Evolutionary conservation across 2,797 vertebrate species (phyloP), one percentile per base, ranked within the genome.

Genomic region (Chaenodraco wilsoni): DNA sequence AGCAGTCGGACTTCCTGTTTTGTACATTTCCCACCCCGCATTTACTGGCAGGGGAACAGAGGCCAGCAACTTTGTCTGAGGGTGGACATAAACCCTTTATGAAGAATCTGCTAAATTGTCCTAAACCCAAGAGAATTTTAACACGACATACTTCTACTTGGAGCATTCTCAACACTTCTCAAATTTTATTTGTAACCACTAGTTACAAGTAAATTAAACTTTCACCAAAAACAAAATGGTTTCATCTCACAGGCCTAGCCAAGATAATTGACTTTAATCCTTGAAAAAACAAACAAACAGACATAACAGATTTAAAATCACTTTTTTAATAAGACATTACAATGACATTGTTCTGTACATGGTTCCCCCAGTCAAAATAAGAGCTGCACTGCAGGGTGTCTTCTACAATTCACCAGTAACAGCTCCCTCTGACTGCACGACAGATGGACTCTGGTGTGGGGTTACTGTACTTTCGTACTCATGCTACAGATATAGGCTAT

Each of bases 301-400:
- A 89, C 87, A 64, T 75, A 83, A 82, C 70, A 77, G 79, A 86
- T 84, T 94, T 94, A 92, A 94, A 95, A 95, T 94, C 89, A 93
- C 92, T 93, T 94, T 91, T 96, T 93, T 95, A 95, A 95, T 95
- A 95, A 91, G 93, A 94, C 93, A 93, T 94, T 94, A 93, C 94
- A 95, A 92, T 95, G 92, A 95, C 93, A 95, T 91, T 90, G 89
- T 93, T 94, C 92, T 95, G 93, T 95, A 95, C 94, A 95, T 93
- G 89, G 91, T 93, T 91, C 84, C 90, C 90, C 82, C 91, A 93
- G 93, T 92, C 90, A 93, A 88, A 92, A 93, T 85, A 92, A 88
- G 91, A 93, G 89, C 86, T 91, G 90, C 87, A 91, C 85, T 84
- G 78, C 79, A 81, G 57, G 77, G 81, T 87, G 84, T 89, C 74